Base-by-base conservation (phyloP, 2,113 vertebrate genomes). In the Callipepla californica region DNA sequence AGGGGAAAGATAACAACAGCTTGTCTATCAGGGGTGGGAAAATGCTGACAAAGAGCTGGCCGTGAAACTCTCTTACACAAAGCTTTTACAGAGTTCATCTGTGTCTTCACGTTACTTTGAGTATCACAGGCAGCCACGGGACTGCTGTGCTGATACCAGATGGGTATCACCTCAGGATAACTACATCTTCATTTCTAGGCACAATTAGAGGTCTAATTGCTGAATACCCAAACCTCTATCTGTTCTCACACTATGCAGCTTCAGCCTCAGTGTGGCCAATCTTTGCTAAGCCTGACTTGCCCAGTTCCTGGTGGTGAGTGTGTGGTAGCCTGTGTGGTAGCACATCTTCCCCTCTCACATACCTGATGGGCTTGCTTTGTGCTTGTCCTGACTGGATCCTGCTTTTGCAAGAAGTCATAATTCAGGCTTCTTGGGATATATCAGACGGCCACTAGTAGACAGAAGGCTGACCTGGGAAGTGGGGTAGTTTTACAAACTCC, bases 31-130 rank as follows among this genome's bases (percentile, higher is more conserved):
- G 25, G 7, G 32, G 20, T 87, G n/a, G 92, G 62, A 72, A 79
- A 89, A 65, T 30, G 48, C 66, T 91, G 78, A 76, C 34, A 9
- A 72, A 92, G 50, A 92, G 22, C 70, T 67, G 53, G 22, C 47
- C 48, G 7, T 68, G 74, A 75, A 91, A 81, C 17, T 40, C 22
- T 51, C 78, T 25, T 40, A 23, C 22, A 20, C 16, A 28, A 50
- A 73, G 26, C 44, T 82, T 81, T 80, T 53, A 30, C 17, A 45
- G 58, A 53, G 36, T 68, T 87, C 26, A 28, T 55, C 53, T 73
- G 25, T 19, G 13, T n/a, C 30, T 69, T 74, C 75, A 28, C 3
- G 0, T 80, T 79, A 36, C 34, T 28, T 14, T 63, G 42, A 42
- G 40, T 53, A 44, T 17, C 4, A 21, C 3, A 58, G 72, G 79